phyloP scores from a whole-genome alignment of 2,113 vertebrate species.

The Pavo muticus region DNA sequence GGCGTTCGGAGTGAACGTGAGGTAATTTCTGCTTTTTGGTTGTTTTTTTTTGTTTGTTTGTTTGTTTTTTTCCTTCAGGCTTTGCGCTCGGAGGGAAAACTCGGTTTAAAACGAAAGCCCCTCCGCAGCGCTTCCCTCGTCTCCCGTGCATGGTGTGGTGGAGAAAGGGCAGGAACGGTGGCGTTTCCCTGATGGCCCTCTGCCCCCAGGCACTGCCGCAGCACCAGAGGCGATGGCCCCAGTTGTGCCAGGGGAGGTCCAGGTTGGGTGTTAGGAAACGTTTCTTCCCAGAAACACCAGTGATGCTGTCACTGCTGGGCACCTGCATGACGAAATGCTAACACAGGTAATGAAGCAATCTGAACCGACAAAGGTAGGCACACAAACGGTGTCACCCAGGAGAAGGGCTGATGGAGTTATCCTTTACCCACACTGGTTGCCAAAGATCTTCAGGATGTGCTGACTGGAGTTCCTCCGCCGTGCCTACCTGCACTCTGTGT shows the following conservation, averaged over 20 bases:
- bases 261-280: no score
- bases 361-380: background rate
- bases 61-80: no score
- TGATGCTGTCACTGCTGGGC: background rate
- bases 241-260: no score
- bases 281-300: no score
- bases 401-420: background rate
- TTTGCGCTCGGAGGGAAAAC: background rate
- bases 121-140: rapidly evolving
- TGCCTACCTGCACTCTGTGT: background rate
- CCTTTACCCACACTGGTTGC: background rate
- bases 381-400: background rate
- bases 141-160: background rate
- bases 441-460: background rate
- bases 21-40: background rate
- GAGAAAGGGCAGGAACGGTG: rapidly evolving
- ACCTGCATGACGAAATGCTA: background rate
- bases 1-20: rapidly evolving
- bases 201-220: no score
- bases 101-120: background rate
- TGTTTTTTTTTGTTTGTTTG: no score
- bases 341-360: background rate
- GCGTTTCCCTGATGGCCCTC: no score
- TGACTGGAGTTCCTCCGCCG: rapidly evolving
- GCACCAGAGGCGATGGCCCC: no score